Evolutionary conservation across 2,797 vertebrate species (phyloP), one percentile per base, ranked within the genome.

Genomic region (Balearica regulorum): DNA sequence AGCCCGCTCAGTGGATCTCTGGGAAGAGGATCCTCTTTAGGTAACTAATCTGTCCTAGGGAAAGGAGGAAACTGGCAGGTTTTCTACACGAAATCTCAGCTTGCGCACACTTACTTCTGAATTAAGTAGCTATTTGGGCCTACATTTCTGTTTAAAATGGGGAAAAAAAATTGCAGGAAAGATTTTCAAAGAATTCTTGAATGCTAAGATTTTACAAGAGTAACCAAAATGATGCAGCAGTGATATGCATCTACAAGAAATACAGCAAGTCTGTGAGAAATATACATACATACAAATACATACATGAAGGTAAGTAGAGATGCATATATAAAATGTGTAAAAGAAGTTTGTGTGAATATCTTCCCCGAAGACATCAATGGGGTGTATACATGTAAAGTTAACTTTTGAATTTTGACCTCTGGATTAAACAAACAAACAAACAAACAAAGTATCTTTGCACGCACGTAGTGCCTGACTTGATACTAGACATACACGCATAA

Each of bases 1-100:
- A 99, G 99, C 94, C 99, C 99, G 1, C 97, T 99, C 28, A 70
- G 98, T 28, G 98, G 98, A 79, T 97, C 81, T 92, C 96, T 99
- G 97, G 98, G 98, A 97, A 98, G 99, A 97, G 99, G 98, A 97
- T 98, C 98, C 94, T 99, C 99, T 92, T 96, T 99, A 97, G 99
- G 99, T 99, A 98, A 97, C 13, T 78, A 9, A 92, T 39, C 83
- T 92, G n/a, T 83, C 54, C 94, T 55, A 41, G 83, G 76, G 33
- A 93, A 83, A 87, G 43, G 43, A 80, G 71, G 78, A 91, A 85
- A 53, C 19, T 62, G 37, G 4, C 49, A 28, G 7, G 2, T 72
- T 85, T 83, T 65, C 73, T 62, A 35, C n/a, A 10, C 26, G 33
- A 85, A 85, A 46, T 31, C 41, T 51, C 33, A 62, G 25, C 24